A percentile compares a stretch with the other conserved stretches of the same genome.
phyloP scores from a whole-genome alignment of 2,113 vertebrate species.

The Tragelaphus imberbis region DNA sequence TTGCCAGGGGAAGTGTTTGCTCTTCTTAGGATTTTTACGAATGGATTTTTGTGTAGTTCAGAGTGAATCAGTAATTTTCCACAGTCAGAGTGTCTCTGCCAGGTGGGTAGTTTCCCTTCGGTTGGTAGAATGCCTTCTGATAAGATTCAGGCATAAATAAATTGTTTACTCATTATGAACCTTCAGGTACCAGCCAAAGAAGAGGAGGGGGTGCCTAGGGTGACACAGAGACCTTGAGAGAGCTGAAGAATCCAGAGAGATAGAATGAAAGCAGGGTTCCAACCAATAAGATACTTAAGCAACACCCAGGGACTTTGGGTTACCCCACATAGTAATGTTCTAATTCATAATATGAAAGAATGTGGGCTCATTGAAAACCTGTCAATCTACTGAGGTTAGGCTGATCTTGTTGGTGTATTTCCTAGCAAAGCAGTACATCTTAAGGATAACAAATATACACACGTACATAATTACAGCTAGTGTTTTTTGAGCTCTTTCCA shows the following conservation, averaged over 20 bases:
- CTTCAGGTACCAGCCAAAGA: background rate
- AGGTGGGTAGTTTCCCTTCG: constrained; percentile 14
- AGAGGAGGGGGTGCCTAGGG: background rate
- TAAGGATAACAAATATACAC: background rate
- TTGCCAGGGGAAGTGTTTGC: constrained; percentile 52
- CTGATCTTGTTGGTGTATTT: background rate
- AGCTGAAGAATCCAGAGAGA: background rate
- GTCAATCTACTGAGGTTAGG: background rate
- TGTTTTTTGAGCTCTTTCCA: background rate
- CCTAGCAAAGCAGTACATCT: background rate
- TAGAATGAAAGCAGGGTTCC: background rate
- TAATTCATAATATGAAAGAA: background rate
- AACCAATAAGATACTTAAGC: background rate
- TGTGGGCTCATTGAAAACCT: background rate
- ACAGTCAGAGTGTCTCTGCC: constrained; percentile 8
- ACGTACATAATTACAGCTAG: background rate
- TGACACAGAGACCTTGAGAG: background rate
- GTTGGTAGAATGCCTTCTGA: background rate
- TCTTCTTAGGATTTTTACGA: constrained; percentile 48
- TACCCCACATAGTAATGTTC: background rate
- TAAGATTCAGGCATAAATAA: background rate
- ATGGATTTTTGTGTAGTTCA: constrained; percentile 41
- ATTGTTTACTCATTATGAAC: background rate
- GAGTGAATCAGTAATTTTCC: constrained; percentile 59
- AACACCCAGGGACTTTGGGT: background rate